Percentiles rank a stretch among this genome's conserved stretches.
Evolutionary conservation across 2,888 invertebrate species (phyloP).

Genomic region (Matsumyia berberina): DNA sequence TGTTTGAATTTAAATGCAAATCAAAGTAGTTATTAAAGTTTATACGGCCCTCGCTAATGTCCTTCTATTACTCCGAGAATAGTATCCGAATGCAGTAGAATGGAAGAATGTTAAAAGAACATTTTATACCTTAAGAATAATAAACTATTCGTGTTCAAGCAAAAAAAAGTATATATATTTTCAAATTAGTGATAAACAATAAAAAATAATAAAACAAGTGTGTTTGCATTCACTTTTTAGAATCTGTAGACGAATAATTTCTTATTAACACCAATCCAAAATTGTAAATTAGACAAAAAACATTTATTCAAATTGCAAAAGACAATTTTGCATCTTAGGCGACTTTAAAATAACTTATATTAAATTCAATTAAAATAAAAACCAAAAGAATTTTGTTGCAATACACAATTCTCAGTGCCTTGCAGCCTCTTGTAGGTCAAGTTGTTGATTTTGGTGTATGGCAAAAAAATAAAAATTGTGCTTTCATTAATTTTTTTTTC

Average conservation of each 20-base stretch:
- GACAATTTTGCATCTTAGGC: conserved; percentile 36
- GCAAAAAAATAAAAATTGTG: too few species aligned
- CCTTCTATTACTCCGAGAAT: conserved; percentile 20
- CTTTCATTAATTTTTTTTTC: too few species aligned
- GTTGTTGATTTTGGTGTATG: too few species aligned
- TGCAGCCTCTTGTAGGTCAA: too few species aligned
- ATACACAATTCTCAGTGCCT: too few species aligned
- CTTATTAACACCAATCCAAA: conserved; percentile 30
- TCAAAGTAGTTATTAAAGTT: not conserved
- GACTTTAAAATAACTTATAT: conserved; percentile 35
- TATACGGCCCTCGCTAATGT: conserved; percentile 4
- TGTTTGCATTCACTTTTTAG: conserved; percentile 51
- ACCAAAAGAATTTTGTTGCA: not conserved
- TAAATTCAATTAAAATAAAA: conserved; percentile 42
- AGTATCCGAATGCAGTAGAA: conserved; percentile 39
- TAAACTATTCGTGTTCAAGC: conserved; percentile 65
- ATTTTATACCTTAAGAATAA: conserved; percentile 65
- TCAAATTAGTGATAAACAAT: conserved; percentile 69
- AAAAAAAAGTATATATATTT: conserved; percentile 65
- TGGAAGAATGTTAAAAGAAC: conserved; percentile 49
- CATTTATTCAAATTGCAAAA: conserved; percentile 29
- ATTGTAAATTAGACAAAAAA: conserved; percentile 25
- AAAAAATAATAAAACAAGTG: conserved; percentile 37
- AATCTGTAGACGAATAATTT: conserved; percentile 28
- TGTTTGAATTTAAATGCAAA: conserved; percentile 35